A percentile compares a stretch with the other conserved stretches of the same genome.
phyloP scores from a whole-genome alignment of 1,140 invertebrate species.

The Aphelenchoides besseyi region DNA sequence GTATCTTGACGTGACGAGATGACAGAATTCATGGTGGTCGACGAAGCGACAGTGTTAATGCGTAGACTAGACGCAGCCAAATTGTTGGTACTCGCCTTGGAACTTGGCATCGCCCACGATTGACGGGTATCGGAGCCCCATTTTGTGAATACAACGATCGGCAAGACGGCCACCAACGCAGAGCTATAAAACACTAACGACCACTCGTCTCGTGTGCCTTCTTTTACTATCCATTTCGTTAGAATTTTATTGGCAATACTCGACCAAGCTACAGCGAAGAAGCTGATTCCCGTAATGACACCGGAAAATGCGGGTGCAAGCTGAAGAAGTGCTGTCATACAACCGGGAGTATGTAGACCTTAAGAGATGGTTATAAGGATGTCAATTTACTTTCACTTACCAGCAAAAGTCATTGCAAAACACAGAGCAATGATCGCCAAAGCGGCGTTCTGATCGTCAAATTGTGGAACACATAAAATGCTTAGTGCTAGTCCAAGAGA shows the following conservation, averaged over 20 bases:
- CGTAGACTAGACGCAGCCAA: background rate
- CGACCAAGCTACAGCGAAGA: constrained; percentile 61
- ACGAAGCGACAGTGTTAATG: background rate
- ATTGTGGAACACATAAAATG: constrained; percentile 54
- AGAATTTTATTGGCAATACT: constrained; percentile 58
- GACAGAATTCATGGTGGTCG: no score
- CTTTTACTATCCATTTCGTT: constrained; percentile 59
- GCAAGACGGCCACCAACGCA: constrained; percentile 51
- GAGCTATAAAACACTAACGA: constrained; percentile 60
- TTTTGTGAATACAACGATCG: constrained; percentile 53
- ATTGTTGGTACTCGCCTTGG: background rate
- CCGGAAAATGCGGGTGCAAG: constrained; percentile 61
- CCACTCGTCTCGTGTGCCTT: constrained; percentile 56
- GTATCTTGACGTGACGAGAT: no score
- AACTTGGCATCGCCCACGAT: constrained; percentile 43
- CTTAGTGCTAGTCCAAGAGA: constrained; percentile 53
- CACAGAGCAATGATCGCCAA: constrained; percentile 54
- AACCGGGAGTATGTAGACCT: constrained; percentile 56
- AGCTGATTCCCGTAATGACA: constrained; percentile 54
- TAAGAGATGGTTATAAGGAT: constrained; percentile 1
- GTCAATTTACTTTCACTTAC: constrained; percentile 23
- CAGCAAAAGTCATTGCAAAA: constrained; percentile 58
- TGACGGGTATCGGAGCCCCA: constrained; percentile 55
- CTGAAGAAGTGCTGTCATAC: constrained; percentile 58
- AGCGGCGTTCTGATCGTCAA: constrained; percentile 50